phyloP scores from a whole-genome alignment of 1,140 invertebrate genomes.

The Brachionus asplanchnoidis region DNA sequence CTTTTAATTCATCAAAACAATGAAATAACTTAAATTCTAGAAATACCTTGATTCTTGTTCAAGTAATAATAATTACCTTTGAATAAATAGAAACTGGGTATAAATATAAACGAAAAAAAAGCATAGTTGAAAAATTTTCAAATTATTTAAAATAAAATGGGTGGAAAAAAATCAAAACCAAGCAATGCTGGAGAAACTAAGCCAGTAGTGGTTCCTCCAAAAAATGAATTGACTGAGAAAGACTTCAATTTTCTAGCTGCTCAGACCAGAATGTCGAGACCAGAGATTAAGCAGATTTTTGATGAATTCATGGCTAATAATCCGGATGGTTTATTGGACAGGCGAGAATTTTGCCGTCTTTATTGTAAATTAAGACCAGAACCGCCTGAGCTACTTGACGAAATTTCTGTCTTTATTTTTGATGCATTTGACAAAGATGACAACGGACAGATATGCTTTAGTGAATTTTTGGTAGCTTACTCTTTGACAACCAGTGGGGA shows the following conservation, averaged over 20 bases:
- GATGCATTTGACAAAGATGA: constrained; percentile 35
- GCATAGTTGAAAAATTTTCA: background rate
- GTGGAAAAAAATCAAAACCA: constrained; percentile 37
- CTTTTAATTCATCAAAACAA: background rate
- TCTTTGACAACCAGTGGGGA: constrained; percentile 27
- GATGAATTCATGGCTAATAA: background rate
- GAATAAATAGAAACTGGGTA: background rate
- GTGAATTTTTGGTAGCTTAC: constrained; percentile 15
- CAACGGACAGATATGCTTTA: background rate
- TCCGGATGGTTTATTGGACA: constrained; percentile 8
- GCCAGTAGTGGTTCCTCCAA: background rate
- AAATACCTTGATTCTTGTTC: background rate
- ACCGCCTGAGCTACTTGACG: background rate
- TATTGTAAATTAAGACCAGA: constrained; percentile 6
- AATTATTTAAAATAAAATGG: background rate
- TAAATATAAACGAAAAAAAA: background rate
- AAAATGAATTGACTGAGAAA: background rate
- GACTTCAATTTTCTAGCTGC: constrained; percentile 3
- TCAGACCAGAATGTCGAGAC: background rate
- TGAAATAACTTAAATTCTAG: background rate
- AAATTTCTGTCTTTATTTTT: constrained; percentile 33
- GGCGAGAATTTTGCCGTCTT: background rate
- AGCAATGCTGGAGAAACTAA: background rate
- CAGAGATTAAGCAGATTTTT: background rate
- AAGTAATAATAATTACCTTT: background rate